Evolutionary conservation across 30 jellyfish, hydroid and myxozoan genomes (phyloP), one percentile per base, ranked within the genome.

Genomic region (Turritopsis rubra): DNA sequence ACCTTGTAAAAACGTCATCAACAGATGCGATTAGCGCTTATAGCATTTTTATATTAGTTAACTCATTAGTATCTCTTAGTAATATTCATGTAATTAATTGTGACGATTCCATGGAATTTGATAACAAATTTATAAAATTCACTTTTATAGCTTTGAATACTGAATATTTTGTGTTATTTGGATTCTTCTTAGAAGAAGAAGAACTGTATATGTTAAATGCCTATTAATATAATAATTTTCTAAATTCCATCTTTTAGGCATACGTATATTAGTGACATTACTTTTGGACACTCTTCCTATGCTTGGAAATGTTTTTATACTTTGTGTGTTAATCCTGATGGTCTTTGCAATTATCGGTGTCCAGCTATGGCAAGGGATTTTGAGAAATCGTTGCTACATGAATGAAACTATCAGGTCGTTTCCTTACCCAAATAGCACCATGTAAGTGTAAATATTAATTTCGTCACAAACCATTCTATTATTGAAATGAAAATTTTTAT

Each of bases 301-400:
- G 99, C 96, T 93, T 75, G 99, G 99, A 20, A 93, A 93, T 71
- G 99, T 93, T 21, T 86, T 93, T 19, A 91, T 92, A 78, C 95
- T 93, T 7, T 93, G 96, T 73, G 84, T 88, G 16, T 87, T 93
- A 52, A 88, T 93, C 28, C 80, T 93, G 22, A 89, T 84, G 31
- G 99, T 93, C 27, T 93, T 93, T 86, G 96, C 97, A 13, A 93
- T 93, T 17, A 93, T 93, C 71, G 99, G 99, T 16, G 99, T 93
- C 16, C 99, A 93, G 79, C 60, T 93, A 52, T 93, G 99, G 99
- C 96, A 93, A 65, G 99, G 99, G 27, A 93, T 93, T 52, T 91
- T 93, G 0, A 53, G 99, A 72, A 89, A 89, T 65, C 79, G 99
- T 52, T 93, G 99, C 65, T 85, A 79, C 65, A 54, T 87, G 22